phyloP scores from a whole-genome alignment of 2,888 invertebrate genomes.

The Sminthurinus aureus region DNA sequence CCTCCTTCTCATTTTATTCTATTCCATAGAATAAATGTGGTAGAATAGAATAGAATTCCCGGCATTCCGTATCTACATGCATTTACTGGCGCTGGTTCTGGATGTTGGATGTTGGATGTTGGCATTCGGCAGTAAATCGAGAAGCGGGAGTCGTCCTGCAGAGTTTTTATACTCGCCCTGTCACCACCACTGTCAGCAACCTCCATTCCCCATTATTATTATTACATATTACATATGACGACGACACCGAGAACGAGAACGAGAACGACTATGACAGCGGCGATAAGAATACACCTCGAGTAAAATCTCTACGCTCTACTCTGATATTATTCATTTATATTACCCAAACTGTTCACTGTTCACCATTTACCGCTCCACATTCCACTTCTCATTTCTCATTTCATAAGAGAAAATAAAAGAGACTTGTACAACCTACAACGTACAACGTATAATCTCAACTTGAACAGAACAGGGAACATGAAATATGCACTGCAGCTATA shows the following conservation, averaged over 20 bases:
- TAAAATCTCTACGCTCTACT: background rate
- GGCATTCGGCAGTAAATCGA: constrained; percentile 10
- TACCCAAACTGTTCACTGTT: background rate
- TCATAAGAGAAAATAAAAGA: no score
- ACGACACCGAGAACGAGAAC: background rate
- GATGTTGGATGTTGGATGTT: background rate
- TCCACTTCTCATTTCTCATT: no score
- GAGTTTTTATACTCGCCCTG: constrained; percentile 23
- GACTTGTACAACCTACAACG: no score
- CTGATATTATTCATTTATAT: constrained; percentile 29
- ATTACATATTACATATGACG: no score
- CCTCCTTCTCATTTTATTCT: background rate
- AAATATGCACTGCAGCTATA: no score
- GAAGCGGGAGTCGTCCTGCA: constrained; percentile 18
- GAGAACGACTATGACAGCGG: background rate
- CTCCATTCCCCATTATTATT: background rate
- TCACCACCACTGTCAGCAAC: constrained; percentile 26
- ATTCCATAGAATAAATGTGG: background rate
- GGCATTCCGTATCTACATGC: no score
- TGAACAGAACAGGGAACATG: no score
- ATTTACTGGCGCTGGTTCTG: background rate
- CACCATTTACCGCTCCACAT: no score
- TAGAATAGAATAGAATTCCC: background rate
- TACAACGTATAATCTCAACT: no score
- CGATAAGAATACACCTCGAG: background rate